Base-by-base conservation (phyloP, 2,797 vertebrate species). In the Notolepis coatsorum region DNA sequence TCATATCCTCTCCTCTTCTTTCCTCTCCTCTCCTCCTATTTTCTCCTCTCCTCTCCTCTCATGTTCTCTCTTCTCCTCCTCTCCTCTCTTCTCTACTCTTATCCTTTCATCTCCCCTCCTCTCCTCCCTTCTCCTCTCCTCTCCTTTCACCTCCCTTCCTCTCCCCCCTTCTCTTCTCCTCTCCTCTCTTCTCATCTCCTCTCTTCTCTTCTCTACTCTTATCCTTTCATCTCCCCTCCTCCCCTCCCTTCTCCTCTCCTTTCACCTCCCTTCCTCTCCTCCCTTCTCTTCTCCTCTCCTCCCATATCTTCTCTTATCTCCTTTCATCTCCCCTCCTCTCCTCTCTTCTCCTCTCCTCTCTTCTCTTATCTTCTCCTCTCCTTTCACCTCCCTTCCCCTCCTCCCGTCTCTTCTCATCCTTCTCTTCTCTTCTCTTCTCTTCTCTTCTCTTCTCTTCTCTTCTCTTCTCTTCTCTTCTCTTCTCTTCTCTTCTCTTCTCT, bases 1-100 rank as follows among this genome's bases (percentile, higher is more conserved):
- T n/a, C n/a, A n/a, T n/a, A n/a, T n/a, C 7, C 65, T 57, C n/a
- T 69, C 61, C 71, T 67, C 66, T 81, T 77, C 75, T 80, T 52
- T 39, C 46, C 46, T 78, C 50, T 12, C 23, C 24, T 77, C 66
- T 23, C 18, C 5, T 7, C 9, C 3, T 24, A 5, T 2, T 45
- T 43, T 31, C 2, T 20, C 1, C 49, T 12, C 39, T 4, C 9
- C 18, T 21, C n/a, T n/a, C n/a, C n/a, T n/a, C n/a, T n/a, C n/a
- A n/a, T n/a, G n/a, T n/a, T n/a, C n/a, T n/a, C n/a, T n/a, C n/a
- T n/a, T n/a, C n/a, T n/a, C n/a, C n/a, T n/a, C n/a, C n/a, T n/a
- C n/a, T n/a, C n/a, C n/a, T n/a, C n/a, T n/a, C n/a, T n/a, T n/a
- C n/a, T n/a, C n/a, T n/a, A n/a, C n/a, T n/a, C n/a, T n/a, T 64